Conservation (phyloP, 2,888 invertebrate species). For the Branchinecta sandiegonensis region DNA sequence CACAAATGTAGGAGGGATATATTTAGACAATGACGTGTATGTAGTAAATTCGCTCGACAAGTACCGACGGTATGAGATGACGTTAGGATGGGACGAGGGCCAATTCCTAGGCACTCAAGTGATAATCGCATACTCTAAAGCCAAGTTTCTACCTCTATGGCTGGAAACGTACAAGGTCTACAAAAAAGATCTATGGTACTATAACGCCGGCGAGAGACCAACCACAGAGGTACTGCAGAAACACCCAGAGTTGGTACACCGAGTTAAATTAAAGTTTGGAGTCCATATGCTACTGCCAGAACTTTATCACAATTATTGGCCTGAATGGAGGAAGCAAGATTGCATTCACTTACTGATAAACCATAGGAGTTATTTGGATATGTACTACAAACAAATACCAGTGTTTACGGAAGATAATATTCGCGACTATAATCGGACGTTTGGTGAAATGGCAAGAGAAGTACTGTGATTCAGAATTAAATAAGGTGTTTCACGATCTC, state of each 20-base stretch:
- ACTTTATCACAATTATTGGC: conserved; percentile 21
- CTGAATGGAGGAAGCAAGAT: conserved; percentile 22
- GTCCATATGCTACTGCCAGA: conserved; percentile 24
- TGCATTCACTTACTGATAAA: conserved; percentile 24
- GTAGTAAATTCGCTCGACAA: conserved; percentile 30
- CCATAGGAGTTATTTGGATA: conserved; percentile 24
- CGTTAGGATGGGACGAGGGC: conserved; percentile 30
- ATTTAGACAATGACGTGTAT: conserved; percentile 32
- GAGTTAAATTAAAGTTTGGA: conserved; percentile 29
- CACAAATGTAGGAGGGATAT: conserved; percentile 32
- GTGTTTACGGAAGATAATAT: conserved; percentile 29
- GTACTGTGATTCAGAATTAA: not conserved
- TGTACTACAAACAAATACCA: conserved; percentile 19
- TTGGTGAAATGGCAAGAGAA: conserved; percentile 26
- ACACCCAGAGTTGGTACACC: conserved; percentile 30
- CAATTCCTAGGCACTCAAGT: conserved; percentile 27
- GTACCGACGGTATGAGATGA: conserved; percentile 32
- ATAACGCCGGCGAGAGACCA: conserved; percentile 32
- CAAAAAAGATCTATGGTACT: conserved; percentile 28
- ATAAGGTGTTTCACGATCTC: not conserved
- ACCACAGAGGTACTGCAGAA: conserved; percentile 28
- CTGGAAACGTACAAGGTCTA: conserved; percentile 31
- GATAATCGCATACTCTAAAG: conserved; percentile 31
- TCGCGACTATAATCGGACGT: conserved; percentile 28
- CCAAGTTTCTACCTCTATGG: conserved; percentile 31